A percentile compares a stretch with the other conserved stretches of the same genome.
phyloP scores from a whole-genome alignment of 2,888 invertebrate genomes.

The Pimpla rufipes region DNA sequence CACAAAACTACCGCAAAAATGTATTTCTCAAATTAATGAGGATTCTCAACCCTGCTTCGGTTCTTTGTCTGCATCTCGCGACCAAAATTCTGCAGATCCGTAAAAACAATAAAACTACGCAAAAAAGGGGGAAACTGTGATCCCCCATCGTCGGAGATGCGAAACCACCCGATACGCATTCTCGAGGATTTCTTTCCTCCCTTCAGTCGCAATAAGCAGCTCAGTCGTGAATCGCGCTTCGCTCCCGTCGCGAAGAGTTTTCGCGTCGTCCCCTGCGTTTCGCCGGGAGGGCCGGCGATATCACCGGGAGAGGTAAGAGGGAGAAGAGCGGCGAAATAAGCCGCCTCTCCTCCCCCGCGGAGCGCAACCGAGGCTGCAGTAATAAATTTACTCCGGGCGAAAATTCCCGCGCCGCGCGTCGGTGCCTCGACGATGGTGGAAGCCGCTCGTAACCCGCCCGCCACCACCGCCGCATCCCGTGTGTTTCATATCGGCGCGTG shows the following conservation, averaged over 20 bases:
- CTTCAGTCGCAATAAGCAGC: not conserved
- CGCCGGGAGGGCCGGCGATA: too few relatives aligned
- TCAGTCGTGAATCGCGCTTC: not conserved
- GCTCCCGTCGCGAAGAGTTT: too few relatives aligned
- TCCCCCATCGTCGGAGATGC: not conserved
- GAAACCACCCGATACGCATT: not conserved
- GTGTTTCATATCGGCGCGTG: conserved; percentile 70
- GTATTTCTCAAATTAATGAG: too few relatives aligned
- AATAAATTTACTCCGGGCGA: conserved; percentile 13
- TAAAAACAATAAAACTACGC: too few relatives aligned
- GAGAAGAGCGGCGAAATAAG: not conserved
- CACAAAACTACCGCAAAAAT: too few relatives aligned
- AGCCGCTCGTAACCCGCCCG: conserved; percentile 14
- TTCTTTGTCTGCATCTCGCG: too few relatives aligned
- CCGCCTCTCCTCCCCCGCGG: not conserved
- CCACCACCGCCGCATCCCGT: conserved; percentile 45
- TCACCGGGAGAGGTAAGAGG: conserved; percentile 6
- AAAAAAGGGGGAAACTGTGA: not conserved
- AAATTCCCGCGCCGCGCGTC: conserved; percentile 23
- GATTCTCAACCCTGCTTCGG: too few relatives aligned
- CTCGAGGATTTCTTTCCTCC: not conserved
- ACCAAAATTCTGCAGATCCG: too few relatives aligned
- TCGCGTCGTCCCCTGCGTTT: not conserved
- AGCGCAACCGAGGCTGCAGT: conserved; percentile 8
- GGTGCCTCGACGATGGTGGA: conserved; percentile 18